Evolutionary conservation across 1,140 invertebrate species (phyloP).

Genomic region (Yoshiicerus persimilis): DNA sequence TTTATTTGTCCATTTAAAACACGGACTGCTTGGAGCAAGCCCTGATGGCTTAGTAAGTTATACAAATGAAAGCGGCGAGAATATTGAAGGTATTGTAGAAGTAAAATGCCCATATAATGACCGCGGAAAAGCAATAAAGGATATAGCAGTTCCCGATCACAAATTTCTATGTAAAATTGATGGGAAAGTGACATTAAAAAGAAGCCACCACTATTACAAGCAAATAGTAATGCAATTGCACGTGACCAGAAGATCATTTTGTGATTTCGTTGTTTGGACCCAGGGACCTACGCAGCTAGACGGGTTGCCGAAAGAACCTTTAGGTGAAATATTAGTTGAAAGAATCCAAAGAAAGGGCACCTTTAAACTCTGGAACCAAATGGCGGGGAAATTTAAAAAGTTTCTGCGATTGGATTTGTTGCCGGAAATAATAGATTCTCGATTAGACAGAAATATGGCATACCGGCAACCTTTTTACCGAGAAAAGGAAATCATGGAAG

Average conservation of each 20-base stretch:
- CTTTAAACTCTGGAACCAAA: neutral
- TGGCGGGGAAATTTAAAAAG: neutral
- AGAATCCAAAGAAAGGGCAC: neutral
- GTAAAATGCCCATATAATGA: constrained; percentile 24
- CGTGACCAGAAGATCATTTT: neutral
- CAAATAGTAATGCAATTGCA: neutral
- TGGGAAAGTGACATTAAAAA: neutral
- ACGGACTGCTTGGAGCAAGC: neutral
- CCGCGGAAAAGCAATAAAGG: neutral
- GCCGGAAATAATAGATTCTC: neutral
- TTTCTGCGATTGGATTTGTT: neutral
- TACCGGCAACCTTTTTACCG: neutral
- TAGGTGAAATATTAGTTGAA: neutral
- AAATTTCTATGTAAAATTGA: neutral
- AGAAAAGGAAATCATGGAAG: too few species aligned
- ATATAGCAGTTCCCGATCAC: neutral
- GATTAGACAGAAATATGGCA: neutral
- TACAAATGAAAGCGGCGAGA: too few species aligned
- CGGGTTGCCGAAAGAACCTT: neutral
- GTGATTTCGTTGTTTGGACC: neutral
- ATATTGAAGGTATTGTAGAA: constrained; percentile 26
- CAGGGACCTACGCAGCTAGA: neutral
- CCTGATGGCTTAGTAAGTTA: constrained; percentile 11
- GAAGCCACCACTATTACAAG: neutral
- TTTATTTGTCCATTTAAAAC: neutral